phyloP scores from a whole-genome alignment of 2,888 invertebrate genomes.

The Ectemnius continuus region DNA sequence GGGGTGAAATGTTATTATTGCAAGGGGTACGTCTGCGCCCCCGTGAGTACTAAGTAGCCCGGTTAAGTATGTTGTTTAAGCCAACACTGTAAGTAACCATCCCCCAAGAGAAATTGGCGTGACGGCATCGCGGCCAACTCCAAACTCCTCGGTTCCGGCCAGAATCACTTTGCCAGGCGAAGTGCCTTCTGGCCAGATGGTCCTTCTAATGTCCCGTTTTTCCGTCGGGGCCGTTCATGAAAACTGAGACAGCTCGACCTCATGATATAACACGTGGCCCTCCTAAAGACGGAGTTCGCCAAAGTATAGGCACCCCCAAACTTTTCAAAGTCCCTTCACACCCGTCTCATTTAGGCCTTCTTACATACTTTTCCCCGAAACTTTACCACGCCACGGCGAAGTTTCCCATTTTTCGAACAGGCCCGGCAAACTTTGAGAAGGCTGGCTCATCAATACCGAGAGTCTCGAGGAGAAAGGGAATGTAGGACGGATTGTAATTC shows the following conservation, averaged over 20 bases:
- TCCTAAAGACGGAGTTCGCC: constrained; percentile 4
- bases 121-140: constrained; percentile 61
- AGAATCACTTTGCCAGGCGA: constrained; percentile 55
- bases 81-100: constrained; percentile 76
- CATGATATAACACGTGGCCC: constrained; percentile 48
- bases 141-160: constrained; percentile 47
- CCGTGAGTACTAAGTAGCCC: constrained; percentile 75
- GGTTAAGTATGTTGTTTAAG: constrained; percentile 78
- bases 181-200: constrained; percentile 56
- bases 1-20: constrained; percentile 77
- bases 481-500: constrained; percentile 17
- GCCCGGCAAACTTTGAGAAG: no score
- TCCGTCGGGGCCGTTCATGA: constrained; percentile 18
- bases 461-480: neutral
- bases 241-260: constrained; percentile 28
- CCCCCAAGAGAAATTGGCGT: constrained; percentile 70
- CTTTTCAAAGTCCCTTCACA: neutral
- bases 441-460: no score
- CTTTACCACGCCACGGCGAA: no score
- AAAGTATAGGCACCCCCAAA: constrained; percentile 40
- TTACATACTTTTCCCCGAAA: no score
- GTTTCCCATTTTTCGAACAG: no score
- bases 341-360: neutral
- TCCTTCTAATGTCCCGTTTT: constrained; percentile 47
- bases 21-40: constrained; percentile 73